Evolutionary conservation across 2,797 vertebrate genomes (phyloP).

Genomic region (Pipistrellus pipistrellus): DNA sequence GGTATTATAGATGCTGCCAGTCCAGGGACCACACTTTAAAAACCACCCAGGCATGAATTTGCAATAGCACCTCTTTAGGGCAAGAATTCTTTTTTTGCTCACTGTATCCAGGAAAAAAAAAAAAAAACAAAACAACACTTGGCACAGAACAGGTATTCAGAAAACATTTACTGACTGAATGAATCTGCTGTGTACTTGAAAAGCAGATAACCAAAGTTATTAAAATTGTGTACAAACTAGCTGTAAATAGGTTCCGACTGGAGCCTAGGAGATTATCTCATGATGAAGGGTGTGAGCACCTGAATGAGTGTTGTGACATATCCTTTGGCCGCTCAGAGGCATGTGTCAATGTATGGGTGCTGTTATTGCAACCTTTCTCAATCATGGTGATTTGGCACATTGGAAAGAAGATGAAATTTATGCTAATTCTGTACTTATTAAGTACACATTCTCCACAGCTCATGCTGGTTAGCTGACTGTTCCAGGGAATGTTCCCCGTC

Average conservation of each 20-base stretch:
- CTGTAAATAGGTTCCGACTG: background rate
- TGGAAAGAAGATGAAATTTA: background rate
- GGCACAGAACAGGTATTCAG: background rate
- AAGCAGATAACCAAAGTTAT: background rate
- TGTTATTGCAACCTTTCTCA: background rate
- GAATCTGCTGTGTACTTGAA: background rate
- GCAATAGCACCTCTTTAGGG: background rate
- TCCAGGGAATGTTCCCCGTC: background rate
- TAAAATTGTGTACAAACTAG: background rate
- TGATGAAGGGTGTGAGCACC: background rate
- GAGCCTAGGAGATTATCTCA: background rate
- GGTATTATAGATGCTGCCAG: background rate
- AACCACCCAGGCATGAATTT: background rate
- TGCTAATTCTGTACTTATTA: background rate
- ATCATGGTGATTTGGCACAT: background rate
- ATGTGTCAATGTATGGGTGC: background rate
- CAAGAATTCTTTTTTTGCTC: background rate
- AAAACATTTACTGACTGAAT: constrained; percentile 17
- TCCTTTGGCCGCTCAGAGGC: background rate
- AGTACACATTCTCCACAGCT: background rate
- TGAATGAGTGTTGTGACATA: background rate
- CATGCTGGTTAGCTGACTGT: background rate
- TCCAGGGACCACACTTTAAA: background rate
- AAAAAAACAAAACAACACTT: constrained; percentile 40
- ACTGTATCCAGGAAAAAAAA: constrained; percentile 18